phyloP scores from a whole-genome alignment of 2,888 invertebrate species.

The Bombylius major region DNA sequence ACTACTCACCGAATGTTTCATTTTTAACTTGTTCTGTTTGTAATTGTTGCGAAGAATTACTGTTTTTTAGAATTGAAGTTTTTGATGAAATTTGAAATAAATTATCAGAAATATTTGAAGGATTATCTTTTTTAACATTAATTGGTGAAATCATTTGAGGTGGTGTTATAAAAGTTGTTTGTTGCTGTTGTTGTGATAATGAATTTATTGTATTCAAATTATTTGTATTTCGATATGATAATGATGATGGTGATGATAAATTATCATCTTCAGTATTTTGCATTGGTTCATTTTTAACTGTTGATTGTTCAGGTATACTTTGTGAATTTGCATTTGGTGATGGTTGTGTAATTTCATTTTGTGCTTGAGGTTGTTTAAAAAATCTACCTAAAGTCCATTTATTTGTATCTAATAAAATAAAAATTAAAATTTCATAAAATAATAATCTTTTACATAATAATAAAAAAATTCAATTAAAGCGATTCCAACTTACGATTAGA shows the following conservation, averaged over 20 bases:
- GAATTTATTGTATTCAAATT: not conserved
- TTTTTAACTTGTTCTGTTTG: conserved; percentile 31
- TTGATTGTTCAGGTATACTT: conserved; percentile 11
- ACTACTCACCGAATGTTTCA: conserved; percentile 18
- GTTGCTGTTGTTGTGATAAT: not conserved
- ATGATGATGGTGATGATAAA: conserved; percentile 7
- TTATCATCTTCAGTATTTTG: conserved; percentile 24
- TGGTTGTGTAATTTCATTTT: conserved; percentile 9
- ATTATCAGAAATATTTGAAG: not conserved
- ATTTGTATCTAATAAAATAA: conserved; percentile 6
- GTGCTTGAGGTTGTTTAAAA: conserved; percentile 8
- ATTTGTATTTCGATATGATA: conserved; percentile 14
- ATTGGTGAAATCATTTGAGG: conserved; percentile 16
- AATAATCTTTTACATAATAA: not conserved
- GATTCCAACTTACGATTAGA: conserved; percentile 11
- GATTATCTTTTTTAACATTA: conserved; percentile 27
- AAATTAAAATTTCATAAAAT: not conserved
- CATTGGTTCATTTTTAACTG: conserved; percentile 22
- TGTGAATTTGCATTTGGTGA: conserved; percentile 9
- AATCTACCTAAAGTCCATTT: conserved; percentile 15
- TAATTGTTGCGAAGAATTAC: conserved; percentile 1
- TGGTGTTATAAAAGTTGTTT: not conserved
- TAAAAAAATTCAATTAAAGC: not conserved
- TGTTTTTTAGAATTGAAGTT: not conserved
- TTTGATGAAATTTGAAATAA: conserved; percentile 2